Evolutionary conservation across 2,113 vertebrate species (phyloP), one percentile per base, ranked within the genome.

Genomic region (Gambusia holbrooki): DNA sequence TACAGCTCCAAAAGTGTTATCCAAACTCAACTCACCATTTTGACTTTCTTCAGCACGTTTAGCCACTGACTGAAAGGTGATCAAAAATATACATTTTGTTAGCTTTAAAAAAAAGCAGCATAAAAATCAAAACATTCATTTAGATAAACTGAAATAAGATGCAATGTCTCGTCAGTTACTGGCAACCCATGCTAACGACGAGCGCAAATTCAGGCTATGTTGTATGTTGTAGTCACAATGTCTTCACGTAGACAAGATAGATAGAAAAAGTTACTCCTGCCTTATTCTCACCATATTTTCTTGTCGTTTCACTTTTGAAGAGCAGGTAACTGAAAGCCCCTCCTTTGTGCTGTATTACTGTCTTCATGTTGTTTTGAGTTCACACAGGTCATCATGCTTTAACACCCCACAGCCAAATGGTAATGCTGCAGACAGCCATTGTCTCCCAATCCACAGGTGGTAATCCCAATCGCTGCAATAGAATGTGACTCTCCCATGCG

Each of bases 1-100:
- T 48, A 5, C 45, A 48, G 4, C 17, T 48, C 19, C 63, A 8
- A 25, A 15, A 29, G 15, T 7, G 28, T 17, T 45, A 51, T 12
- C 65, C 27, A 12, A 58, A 58, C 15, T 1, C 27, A 42, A 67
- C 80, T 92, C 74, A 95, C 95, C 88, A 88, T 90, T 90, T 93
- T 95, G 29, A 95, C 92, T 77, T 95, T 95, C 77, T 90, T 93
- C 73, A 95, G 88, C 42, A 93, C 28, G 71, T 93, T 94, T 70
- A 96, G 77, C 95, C 95, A 96, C 19, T 94, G 94, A 74, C 94
- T 95, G 62, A 74, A 84, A 80, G 69, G 27, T 2, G 1, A n/a
- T n/a, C 0, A 35, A 66, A 48, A 45, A 69, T 35, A 86, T 33
- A 0, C 0, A 27, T 28, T 61, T 0, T 54, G 33, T 80, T 76